Evolutionary conservation across 2,113 vertebrate genomes (phyloP).

Genomic region (Galemys pyrenaicus): DNA sequence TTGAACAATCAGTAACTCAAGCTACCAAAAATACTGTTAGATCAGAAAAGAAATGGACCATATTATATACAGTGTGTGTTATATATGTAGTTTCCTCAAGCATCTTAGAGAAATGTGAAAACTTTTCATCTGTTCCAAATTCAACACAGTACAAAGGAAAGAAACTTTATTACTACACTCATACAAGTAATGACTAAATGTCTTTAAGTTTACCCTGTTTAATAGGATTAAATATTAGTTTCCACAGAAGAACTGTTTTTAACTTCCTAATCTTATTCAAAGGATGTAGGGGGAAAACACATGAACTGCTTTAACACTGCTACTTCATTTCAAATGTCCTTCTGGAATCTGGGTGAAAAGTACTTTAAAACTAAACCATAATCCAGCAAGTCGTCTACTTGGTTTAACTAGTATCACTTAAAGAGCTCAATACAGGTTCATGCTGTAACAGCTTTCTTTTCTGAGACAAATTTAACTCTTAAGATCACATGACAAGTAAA

Average conservation of each 20-base stretch:
- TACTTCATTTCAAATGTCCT: conserved; percentile 50
- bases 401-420: conserved; percentile 32
- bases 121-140: conserved; percentile 54
- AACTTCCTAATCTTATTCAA: conserved; percentile 42
- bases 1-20: conserved; percentile 6
- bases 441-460: conserved; percentile 43
- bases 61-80: background rate
- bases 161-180: conserved; percentile 63
- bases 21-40: background rate
- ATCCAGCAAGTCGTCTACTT: conserved; percentile 45
- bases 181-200: conserved; percentile 52
- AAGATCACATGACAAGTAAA: conserved; percentile 61
- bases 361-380: conserved; percentile 28
- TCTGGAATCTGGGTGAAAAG: conserved; percentile 14
- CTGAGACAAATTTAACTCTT: conserved; percentile 50
- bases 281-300: background rate
- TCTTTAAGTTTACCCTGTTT: conserved; percentile 43
- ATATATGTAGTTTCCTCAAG: background rate
- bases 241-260: conserved; percentile 30
- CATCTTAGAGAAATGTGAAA: background rate
- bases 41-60: background rate
- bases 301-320: background rate
- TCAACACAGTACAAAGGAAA: conserved; percentile 65
- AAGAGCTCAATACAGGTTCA: conserved; percentile 42
- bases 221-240: conserved; percentile 49